Evolutionary conservation across 2,113 vertebrate species (phyloP).

Genomic region (Bufo gargarizans): DNA sequence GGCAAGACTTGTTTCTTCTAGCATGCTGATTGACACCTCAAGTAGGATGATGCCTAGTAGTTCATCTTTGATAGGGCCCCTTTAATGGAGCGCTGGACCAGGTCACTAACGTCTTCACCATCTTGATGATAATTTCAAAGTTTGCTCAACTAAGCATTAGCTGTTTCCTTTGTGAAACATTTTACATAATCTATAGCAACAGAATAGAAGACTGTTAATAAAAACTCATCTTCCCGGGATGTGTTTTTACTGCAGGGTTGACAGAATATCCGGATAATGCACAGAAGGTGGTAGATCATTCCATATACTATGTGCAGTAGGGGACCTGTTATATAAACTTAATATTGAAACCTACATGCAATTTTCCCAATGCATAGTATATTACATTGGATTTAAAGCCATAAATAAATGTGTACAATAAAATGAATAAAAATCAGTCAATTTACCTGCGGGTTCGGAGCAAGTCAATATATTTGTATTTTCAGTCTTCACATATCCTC

Average conservation of each 20-base stretch:
- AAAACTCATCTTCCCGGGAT: neutral
- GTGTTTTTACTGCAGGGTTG: neutral
- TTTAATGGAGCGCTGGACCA: neutral
- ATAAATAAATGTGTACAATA: neutral
- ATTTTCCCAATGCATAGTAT: neutral
- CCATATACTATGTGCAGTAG: neutral
- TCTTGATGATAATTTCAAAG: neutral
- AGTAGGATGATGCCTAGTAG: neutral
- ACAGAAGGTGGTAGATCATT: conserved; percentile 23
- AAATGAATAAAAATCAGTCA: conserved; percentile 32
- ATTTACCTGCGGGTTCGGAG: neutral
- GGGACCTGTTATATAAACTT: conserved; percentile 10
- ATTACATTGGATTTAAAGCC: neutral
- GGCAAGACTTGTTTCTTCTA: neutral
- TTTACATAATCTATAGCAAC: neutral
- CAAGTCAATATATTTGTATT: conserved; percentile 36
- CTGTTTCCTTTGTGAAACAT: neutral
- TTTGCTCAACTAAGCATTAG: neutral
- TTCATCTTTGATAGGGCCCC: neutral
- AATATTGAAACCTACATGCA: neutral
- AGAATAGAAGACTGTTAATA: neutral
- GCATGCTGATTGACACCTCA: neutral
- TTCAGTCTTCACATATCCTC: conserved; percentile 12
- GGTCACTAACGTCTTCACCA: neutral
- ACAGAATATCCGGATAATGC: neutral